Evolutionary conservation across 1,140 invertebrate genomes (phyloP).

Genomic region (Colletes latitarsis): DNA sequence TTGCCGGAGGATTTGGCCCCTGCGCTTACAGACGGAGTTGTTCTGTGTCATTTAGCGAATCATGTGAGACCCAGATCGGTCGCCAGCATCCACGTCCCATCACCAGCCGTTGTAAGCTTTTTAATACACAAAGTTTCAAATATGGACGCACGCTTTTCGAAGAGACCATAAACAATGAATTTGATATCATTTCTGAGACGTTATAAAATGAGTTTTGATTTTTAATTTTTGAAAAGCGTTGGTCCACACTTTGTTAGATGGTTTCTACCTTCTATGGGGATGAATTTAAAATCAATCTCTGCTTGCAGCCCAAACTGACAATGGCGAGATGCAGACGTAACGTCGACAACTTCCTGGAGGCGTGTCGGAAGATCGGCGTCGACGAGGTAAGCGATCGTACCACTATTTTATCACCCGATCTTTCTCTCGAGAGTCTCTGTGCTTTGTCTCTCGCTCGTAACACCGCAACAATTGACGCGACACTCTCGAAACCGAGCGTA

Average conservation of each 20-base stretch:
- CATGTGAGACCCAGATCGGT: slow-evolving; percentile 94
- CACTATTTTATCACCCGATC: slow-evolving; percentile 1
- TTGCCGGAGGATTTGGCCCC: slow-evolving; percentile 93
- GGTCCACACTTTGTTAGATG: not conserved
- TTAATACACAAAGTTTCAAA: not conserved
- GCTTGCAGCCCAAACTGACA: slow-evolving; percentile 92
- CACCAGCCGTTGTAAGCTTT: slow-evolving; percentile 92
- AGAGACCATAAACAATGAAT: not conserved
- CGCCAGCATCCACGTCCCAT: slow-evolving; percentile 96
- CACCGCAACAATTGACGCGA: slow-evolving; percentile 34
- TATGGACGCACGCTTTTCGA: not conserved
- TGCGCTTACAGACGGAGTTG: slow-evolving; percentile 94
- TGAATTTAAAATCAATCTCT: too few relatives aligned
- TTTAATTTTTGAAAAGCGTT: too few relatives aligned
- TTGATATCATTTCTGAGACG: too few relatives aligned
- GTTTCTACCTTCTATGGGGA: not conserved
- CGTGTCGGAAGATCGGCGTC: slow-evolving; percentile 95
- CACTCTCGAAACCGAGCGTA: not conserved
- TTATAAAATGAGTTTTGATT: too few relatives aligned
- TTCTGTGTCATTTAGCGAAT: slow-evolving; percentile 96
- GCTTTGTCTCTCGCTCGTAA: slow-evolving; percentile 56
- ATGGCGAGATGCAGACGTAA: slow-evolving; percentile 96
- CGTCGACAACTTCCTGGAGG: slow-evolving; percentile 97
- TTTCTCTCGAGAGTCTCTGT: slow-evolving; percentile 44
- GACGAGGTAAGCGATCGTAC: slow-evolving; percentile 89